Conservation (phyloP, 2,797 vertebrate genomes). For the Gadopsis marmoratus region DNA sequence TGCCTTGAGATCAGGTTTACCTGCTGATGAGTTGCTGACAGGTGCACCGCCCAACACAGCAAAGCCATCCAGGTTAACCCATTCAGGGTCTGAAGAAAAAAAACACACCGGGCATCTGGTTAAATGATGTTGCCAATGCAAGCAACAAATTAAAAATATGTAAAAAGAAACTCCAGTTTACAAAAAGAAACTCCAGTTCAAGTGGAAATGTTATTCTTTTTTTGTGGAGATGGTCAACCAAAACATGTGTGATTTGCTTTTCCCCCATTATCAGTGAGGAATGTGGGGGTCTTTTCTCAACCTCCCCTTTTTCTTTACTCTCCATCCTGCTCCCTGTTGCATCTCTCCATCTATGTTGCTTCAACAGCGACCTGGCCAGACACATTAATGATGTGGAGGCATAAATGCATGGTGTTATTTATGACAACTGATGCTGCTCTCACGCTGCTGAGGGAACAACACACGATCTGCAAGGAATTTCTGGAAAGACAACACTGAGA, state of each 20-base stretch:
- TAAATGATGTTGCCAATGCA: conserved; percentile 7
- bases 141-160: neutral
- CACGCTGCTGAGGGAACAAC: conserved; percentile 67
- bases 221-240: neutral
- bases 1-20: conserved; percentile 67
- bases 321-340: neutral
- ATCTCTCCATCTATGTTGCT: conserved; percentile 39
- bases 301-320: neutral
- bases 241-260: neutral
- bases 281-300: neutral
- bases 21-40: conserved; percentile 83
- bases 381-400: conserved; percentile 59
- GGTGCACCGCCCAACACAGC: conserved; percentile 82
- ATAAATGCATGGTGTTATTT: conserved; percentile 70
- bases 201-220: neutral
- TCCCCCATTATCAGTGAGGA: neutral
- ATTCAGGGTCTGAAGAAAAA: conserved; percentile 82
- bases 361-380: conserved; percentile 53
- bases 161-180: neutral
- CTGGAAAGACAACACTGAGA: conserved; percentile 56
- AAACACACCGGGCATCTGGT: conserved; percentile 33
- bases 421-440: conserved; percentile 65
- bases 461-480: conserved; percentile 62
- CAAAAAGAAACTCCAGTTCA: too few relatives aligned
- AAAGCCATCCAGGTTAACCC: conserved; percentile 87